Evolutionary conservation across 1,140 invertebrate genomes (phyloP).

Genomic region (Medauroidea extradentata): DNA sequence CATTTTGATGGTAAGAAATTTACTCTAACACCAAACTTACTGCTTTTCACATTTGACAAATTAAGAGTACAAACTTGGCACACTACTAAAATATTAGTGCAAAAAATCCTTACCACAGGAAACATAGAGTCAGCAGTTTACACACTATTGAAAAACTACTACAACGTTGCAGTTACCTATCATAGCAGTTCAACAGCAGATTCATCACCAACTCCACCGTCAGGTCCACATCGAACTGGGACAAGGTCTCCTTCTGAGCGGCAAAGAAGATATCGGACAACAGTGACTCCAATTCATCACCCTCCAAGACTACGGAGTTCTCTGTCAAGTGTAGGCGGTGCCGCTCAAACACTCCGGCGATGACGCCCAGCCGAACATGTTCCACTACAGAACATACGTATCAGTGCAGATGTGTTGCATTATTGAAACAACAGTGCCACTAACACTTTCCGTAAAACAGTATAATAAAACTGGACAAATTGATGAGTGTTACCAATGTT

Average conservation of each 20-base stretch:
- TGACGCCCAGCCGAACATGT: slow-evolving; percentile 48
- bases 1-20: no score
- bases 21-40: no score
- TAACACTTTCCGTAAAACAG: no score
- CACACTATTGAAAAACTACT: background rate
- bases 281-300: slow-evolving; percentile 55
- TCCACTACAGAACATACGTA: slow-evolving; percentile 48
- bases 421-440: no score
- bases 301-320: slow-evolving; percentile 51
- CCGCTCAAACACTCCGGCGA: slow-evolving; percentile 54
- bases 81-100: background rate
- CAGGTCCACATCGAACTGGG: slow-evolving; percentile 50
- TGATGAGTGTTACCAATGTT: no score
- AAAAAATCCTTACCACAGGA: background rate
- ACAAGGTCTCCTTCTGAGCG: slow-evolving; percentile 52
- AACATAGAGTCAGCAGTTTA: background rate
- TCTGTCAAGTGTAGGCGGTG: slow-evolving; percentile 57
- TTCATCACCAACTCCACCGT: slow-evolving; percentile 55
- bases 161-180: slow-evolving; percentile 46
- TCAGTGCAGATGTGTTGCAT: no score
- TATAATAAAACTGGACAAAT: no score
- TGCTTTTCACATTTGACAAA: no score
- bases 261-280: slow-evolving; percentile 60
- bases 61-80: background rate
- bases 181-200: slow-evolving; percentile 59